Evolutionary conservation across 2,113 vertebrate genomes (phyloP), one percentile per base, ranked within the genome.

Genomic region (Syngnathus scovelli): DNA sequence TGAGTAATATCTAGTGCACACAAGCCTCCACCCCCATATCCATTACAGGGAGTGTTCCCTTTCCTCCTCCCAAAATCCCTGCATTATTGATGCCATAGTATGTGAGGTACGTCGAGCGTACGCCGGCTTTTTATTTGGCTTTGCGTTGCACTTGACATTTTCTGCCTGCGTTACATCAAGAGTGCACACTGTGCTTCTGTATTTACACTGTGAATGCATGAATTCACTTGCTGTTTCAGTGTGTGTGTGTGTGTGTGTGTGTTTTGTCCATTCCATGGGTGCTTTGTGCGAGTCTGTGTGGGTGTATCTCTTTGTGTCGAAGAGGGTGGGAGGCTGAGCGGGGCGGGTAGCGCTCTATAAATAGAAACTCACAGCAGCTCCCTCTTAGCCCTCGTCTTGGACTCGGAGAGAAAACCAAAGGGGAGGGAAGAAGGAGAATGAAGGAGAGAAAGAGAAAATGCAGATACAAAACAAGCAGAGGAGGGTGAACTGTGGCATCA

Each of bases 321-420:
- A 73, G 73, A 68, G 83, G 68, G 79, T 74, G 74, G 70, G 75
- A 77, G 69, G 72, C 62, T 75, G 80, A 81, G 75, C 72, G 12
- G 72, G 66, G 75, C 66, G 58, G 66, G 61, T 73, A 71, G 54
- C 62, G 46, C 23, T 76, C 85, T 85, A 87, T 77, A 86, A 86
- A 87, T 86, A 89, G 87, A 78, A 75, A 21, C 56, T 75, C 77
- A 68, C 66, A 72, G 74, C 66, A 72, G 74, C 67, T 79, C 71
- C 58, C 58, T 70, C 41, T 62, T 44, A 18, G 61, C 68, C 76
- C 59, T 81, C 60, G 21, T 44, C 82, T 71, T 76, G 73, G 67
- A 79, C 56, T 48, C 58, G 66, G 52, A 70, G 69, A 70, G 55
- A 68, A 33, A 71, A 43, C 67, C 58, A 71, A 33, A 73, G 44